Percentiles rank a stretch among this genome's conserved stretches.
phyloP scores from a whole-genome alignment of 35 echinoderm and acorn worm species.

The Apostichopus californicus region DNA sequence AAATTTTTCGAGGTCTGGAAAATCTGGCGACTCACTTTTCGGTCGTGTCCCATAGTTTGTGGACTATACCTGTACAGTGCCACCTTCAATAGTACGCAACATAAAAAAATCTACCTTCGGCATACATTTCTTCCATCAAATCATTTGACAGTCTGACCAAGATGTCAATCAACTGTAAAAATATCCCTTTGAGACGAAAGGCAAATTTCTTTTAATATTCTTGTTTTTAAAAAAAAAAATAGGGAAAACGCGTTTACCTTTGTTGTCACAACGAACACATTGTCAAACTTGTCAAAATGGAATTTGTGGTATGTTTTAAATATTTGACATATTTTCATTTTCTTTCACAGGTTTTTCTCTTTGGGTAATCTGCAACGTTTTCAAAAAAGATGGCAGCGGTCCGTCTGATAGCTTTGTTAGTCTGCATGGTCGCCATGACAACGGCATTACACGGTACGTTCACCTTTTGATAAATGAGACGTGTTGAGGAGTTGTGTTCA shows the following conservation, averaged over 20 bases:
- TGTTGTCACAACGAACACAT: background rate
- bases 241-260: background rate
- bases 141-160: background rate
- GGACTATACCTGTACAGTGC: too few species aligned
- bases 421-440: background rate
- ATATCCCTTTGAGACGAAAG: too few species aligned
- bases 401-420: background rate
- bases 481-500: too few species aligned
- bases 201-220: too few species aligned
- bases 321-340: background rate
- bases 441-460: background rate
- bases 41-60: too few species aligned
- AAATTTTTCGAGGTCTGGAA: too few species aligned
- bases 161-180: background rate
- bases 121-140: background rate
- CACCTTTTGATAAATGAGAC: too few species aligned
- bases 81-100: too few species aligned
- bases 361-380: background rate
- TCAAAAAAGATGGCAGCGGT: background rate
- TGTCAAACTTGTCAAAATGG: background rate
- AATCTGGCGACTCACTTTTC: too few species aligned
- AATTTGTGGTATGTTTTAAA: background rate
- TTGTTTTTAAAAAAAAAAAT: too few species aligned
- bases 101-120: background rate
- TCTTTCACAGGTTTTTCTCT: background rate